Base-by-base conservation (phyloP, 2,797 vertebrate genomes). In the Pempheris klunzingeri region DNA sequence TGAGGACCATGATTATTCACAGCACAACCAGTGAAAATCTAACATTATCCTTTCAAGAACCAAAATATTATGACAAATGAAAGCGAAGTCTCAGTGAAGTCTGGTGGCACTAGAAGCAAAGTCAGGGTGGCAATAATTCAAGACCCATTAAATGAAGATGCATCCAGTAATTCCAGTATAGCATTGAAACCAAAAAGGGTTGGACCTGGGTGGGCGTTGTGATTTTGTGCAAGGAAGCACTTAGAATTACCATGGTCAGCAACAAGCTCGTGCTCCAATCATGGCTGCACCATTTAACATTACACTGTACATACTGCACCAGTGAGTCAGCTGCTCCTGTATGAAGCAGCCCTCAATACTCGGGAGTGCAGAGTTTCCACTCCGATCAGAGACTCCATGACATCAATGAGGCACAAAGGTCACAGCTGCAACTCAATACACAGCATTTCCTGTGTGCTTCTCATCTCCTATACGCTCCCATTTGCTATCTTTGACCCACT, bases 341-440 rank as follows among this genome's bases (percentile, higher is more conserved):
- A 71, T 65, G 58, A 44, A 75, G 67, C 53, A 7, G 65, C 68
- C 76, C 67, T 24, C 22, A 61, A 72, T 30, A 26, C n/a, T 32
- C 39, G 20, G 63, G 20, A 38, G 15, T 49, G 53, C 58, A 68
- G 38, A 44, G 58, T 67, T 88, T 83, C 81, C 81, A 57, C 67
- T 70, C 63, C 68, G 60, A 78, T 81, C 68, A 81, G 41, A 71
- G 17, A 57, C 64, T 72, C 36, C 47, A 79, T 84, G 78, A 89
- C 82, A 86, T 88, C 74, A 86, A 68, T 20, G 15, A 46, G 53
- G 62, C 71, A 55, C 80, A 81, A 68, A 78, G 86, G 85, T 86
- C 84, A 88, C 83, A 92, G 90, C 90, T 90, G 88, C 83, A 82
- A 61, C 54, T 59, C 62, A 71, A 74, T 77, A 73, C 69, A 71